These are phyloP conservation scores for Macrosteles quadrilineatus DNA, from an alignment of 1,140 invertebrate genomes.

Conservation along the genomic window DNA sequence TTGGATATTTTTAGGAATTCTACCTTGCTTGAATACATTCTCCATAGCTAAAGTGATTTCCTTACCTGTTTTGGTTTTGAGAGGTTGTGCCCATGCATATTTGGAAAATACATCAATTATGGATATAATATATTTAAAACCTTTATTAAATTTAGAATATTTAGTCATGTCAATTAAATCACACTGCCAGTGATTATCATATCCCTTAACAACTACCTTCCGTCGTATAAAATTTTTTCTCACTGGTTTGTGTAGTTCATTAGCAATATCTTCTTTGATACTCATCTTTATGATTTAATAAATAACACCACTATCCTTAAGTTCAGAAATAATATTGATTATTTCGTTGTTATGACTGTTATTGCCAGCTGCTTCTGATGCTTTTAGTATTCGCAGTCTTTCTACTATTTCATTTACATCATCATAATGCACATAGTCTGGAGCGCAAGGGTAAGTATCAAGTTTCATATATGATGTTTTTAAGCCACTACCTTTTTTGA, in stretches of 20 bases:
- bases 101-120: constrained; percentile 50
- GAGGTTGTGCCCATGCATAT: neutral
- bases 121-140: constrained; percentile 48
- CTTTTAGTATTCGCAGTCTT: too few relatives aligned
- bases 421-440: too few relatives aligned
- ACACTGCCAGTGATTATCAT: constrained; percentile 39
- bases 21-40: neutral
- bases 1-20: constrained; percentile 5
- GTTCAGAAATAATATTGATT: too few relatives aligned
- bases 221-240: constrained; percentile 35
- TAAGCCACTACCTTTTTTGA: too few relatives aligned
- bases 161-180: constrained; percentile 39
- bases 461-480: too few relatives aligned
- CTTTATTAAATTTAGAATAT: constrained; percentile 44
- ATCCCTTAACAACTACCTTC: constrained; percentile 35
- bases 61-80: neutral
- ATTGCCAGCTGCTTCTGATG: too few relatives aligned
- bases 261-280: neutral
- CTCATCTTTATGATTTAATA: too few relatives aligned
- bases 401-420: too few relatives aligned
- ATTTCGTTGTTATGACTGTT: too few relatives aligned
- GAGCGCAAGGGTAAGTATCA: too few relatives aligned
- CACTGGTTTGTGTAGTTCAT: constrained; percentile 38
- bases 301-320: too few relatives aligned
- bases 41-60: neutral